These are phyloP conservation scores for Pagrus major DNA, from an alignment of 2,113 vertebrate genomes.

Conservation along the genomic window DNA sequence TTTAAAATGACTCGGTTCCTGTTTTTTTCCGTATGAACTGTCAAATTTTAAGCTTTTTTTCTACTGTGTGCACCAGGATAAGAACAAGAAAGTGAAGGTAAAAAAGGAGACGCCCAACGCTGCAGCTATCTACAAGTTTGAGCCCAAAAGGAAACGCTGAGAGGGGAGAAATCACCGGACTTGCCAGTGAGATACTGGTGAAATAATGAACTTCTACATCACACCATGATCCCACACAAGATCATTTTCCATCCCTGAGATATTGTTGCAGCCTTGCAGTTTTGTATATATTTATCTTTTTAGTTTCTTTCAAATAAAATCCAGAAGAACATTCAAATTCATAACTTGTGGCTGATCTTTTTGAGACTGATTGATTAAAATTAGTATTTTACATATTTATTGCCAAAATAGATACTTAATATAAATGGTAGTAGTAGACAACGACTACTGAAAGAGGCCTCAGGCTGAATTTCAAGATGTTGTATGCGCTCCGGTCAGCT, in stretches of 20 bases:
- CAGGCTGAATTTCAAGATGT: background rate
- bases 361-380: background rate
- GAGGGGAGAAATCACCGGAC: background rate
- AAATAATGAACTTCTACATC: conserved; percentile 17
- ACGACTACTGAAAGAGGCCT: background rate
- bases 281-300: conserved; percentile 63
- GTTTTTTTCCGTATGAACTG: background rate
- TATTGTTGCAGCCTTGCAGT: background rate
- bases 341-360: background rate
- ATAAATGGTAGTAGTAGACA: background rate
- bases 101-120: conserved; percentile 88
- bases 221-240: background rate
- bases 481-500: background rate
- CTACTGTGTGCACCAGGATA: conserved; percentile 86
- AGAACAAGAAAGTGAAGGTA: conserved; percentile 91
- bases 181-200: background rate
- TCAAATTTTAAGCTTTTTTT: conserved; percentile 13
- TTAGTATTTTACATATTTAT: background rate
- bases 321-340: background rate
- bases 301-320: conserved; percentile 60
- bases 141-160: conserved; percentile 91
- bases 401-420: background rate
- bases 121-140: conserved; percentile 95
- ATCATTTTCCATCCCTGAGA: background rate
- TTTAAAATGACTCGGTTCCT: background rate